Conservation (phyloP, 2,113 vertebrate species). For the pig (Sus scrofa) region DNA sequence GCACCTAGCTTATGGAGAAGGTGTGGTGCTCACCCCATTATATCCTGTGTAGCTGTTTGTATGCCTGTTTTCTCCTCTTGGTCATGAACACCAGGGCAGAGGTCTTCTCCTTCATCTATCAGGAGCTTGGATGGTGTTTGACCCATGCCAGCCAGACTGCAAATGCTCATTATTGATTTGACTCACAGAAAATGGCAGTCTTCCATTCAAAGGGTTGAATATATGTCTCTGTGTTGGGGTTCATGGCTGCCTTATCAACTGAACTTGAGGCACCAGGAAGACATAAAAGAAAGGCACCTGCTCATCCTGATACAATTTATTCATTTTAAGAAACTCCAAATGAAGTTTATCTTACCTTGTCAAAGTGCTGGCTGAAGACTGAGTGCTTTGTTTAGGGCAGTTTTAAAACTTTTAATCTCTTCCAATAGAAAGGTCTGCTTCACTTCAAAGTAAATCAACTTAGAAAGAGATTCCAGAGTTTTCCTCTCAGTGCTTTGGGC, state of each 20-base stretch:
- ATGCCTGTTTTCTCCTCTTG: neutral
- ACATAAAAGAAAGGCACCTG: neutral
- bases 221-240: neutral
- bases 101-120: neutral
- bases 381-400: neutral
- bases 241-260: neutral
- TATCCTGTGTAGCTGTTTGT: neutral
- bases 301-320: neutral
- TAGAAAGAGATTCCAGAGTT: neutral
- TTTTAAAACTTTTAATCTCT: neutral
- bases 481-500: neutral
- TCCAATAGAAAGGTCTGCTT: neutral
- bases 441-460: neutral
- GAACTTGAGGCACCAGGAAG: neutral
- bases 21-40: neutral
- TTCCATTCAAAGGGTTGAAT: neutral
- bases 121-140: neutral
- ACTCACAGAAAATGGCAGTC: neutral
- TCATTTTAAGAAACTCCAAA: constrained; percentile 21
- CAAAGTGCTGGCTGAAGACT: neutral
- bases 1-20: neutral
- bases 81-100: neutral
- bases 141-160: neutral
- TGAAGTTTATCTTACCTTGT: neutral
- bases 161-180: neutral